Conservation (phyloP, 2,113 vertebrate species). For the Chiloscyllium plagiosum region DNA sequence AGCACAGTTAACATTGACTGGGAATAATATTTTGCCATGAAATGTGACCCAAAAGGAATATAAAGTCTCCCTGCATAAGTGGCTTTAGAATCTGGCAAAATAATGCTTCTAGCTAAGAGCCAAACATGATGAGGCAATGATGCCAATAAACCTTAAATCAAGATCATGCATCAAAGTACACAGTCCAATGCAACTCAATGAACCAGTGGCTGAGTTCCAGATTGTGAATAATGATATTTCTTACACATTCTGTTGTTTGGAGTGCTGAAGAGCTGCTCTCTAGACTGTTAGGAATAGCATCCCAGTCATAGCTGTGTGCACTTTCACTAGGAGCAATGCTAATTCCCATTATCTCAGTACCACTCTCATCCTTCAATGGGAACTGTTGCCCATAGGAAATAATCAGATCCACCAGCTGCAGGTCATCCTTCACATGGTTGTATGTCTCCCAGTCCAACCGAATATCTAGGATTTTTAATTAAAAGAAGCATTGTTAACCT, state of each 20-base stretch:
- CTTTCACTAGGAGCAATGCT: not conserved
- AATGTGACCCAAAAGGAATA: too few species aligned
- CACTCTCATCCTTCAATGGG: constrained; percentile 57
- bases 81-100: not conserved
- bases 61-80: not conserved
- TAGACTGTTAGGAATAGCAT: constrained; percentile 41
- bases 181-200: not conserved
- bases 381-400: constrained; percentile 68
- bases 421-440: constrained; percentile 53
- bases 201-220: not conserved
- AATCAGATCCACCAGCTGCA: constrained; percentile 68
- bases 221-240: constrained; percentile 33
- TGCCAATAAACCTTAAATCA: not conserved
- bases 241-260: constrained; percentile 49
- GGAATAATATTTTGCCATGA: too few species aligned
- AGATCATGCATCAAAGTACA: not conserved
- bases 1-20: not conserved
- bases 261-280: constrained; percentile 43
- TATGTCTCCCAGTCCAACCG: constrained; percentile 81
- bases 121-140: not conserved
- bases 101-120: not conserved
- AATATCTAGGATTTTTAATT: constrained; percentile 67
- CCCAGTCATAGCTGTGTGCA: constrained; percentile 44
- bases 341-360: constrained; percentile 50
- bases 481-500: not conserved